These are phyloP conservation scores for Percopsis transmontana DNA, from an alignment of 2,113 vertebrate species.

Conservation along the genomic window DNA sequence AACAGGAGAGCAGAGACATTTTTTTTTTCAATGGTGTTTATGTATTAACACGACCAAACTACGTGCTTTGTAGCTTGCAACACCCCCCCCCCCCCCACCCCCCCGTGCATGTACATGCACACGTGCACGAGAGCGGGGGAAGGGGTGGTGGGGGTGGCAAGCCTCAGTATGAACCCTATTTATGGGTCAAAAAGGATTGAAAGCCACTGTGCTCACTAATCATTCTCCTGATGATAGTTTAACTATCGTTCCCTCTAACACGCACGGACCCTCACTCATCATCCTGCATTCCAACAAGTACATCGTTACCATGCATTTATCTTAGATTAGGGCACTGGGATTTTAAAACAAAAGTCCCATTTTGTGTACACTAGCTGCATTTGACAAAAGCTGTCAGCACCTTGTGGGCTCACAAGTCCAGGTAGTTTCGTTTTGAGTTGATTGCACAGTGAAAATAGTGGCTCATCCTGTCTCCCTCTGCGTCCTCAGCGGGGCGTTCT, in stretches of 20 bases:
- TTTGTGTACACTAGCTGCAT: conserved; percentile 22
- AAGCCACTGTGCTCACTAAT: background rate
- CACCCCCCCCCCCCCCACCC: too few relatives aligned
- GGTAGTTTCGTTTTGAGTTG: conserved; percentile 53
- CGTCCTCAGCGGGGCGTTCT: conserved; percentile 9
- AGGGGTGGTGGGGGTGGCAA: background rate
- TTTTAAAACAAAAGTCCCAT: conserved; percentile 8
- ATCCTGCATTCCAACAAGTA: conserved; percentile 57
- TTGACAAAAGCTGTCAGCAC: conserved; percentile 38
- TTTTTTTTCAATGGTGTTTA: too few relatives aligned
- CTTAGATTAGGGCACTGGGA: conserved; percentile 22
- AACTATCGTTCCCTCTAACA: conserved; percentile 12
- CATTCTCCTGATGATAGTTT: background rate
- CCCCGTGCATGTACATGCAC: too few relatives aligned
- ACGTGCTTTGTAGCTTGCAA: too few relatives aligned
- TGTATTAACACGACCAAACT: too few relatives aligned
- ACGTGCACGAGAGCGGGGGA: too few relatives aligned
- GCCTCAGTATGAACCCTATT: too few relatives aligned
- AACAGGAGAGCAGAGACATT: conserved; percentile 12
- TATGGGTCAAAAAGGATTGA: background rate
- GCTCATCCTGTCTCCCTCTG: background rate
- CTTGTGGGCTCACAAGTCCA: conserved; percentile 32
- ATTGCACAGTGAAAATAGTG: conserved; percentile 61
- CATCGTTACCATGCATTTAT: conserved; percentile 60
- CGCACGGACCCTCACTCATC: conserved; percentile 36